phyloP scores from a whole-genome alignment of 2,888 invertebrate species.

The Imbricaverruca yamaguchii region DNA sequence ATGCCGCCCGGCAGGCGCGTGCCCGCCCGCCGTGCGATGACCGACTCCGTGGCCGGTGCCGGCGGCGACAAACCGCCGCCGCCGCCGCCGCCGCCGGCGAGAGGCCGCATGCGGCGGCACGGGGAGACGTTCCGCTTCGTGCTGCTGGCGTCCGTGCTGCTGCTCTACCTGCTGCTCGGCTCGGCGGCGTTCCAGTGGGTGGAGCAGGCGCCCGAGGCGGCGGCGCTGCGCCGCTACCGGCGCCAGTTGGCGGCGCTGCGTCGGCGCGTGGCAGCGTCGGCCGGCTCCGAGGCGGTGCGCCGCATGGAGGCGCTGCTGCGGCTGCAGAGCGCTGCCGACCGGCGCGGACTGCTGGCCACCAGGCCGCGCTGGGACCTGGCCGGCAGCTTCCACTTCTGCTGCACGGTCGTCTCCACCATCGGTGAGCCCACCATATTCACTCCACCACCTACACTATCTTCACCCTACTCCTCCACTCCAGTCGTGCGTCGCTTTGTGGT shows the following conservation, averaged over 20 bases:
- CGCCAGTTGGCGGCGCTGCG: constrained; percentile 42
- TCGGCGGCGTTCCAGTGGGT: constrained; percentile 52
- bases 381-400: constrained; percentile 57
- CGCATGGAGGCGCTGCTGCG: constrained; percentile 48
- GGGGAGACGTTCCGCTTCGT: constrained; percentile 58
- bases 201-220: constrained; percentile 46
- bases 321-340: constrained; percentile 50
- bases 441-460: too few species aligned
- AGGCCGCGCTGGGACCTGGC: constrained; percentile 53
- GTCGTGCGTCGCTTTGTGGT: too few species aligned
- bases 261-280: constrained; percentile 34
- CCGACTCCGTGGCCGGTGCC: not conserved
- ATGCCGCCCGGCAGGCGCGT: too few species aligned
- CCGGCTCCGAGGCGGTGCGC: constrained; percentile 37
- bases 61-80: not conserved
- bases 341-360: constrained; percentile 49
- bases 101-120: constrained; percentile 45
- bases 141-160: constrained; percentile 51
- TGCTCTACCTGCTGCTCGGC: constrained; percentile 53
- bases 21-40: not conserved
- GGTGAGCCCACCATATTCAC: constrained; percentile 42
- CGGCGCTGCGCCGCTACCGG: constrained; percentile 39
- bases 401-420: constrained; percentile 59
- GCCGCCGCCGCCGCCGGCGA: too few species aligned
- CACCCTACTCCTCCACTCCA: too few species aligned